Evolutionary conservation across 2,797 vertebrate genomes (phyloP).

Genomic region (Neosalanx taihuensis): DNA sequence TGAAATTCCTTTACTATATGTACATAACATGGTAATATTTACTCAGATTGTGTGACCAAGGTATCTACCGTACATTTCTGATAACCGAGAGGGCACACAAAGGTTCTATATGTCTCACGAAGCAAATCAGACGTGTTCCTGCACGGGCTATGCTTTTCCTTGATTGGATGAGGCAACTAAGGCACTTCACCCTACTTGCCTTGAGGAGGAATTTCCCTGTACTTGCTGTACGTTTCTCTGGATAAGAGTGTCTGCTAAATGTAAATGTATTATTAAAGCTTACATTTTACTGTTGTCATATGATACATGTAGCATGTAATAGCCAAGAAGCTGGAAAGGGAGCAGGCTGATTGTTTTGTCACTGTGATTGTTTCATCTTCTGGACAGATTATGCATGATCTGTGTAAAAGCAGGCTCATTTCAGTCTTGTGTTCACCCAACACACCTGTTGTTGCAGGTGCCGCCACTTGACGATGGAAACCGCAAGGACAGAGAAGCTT

Average conservation of each 20-base stretch:
- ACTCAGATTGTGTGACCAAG: neutral
- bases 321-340: neutral
- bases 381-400: neutral
- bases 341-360: neutral
- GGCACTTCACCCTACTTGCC: neutral
- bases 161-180: neutral
- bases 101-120: neutral
- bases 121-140: neutral
- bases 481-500: slow-evolving; percentile 74
- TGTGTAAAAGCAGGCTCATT: neutral
- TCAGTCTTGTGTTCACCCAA: slow-evolving; percentile 3
- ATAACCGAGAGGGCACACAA: no score
- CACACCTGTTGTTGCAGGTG: slow-evolving; percentile 72
- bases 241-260: no score
- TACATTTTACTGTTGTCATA: neutral
- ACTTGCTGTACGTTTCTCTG: no score
- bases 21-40: neutral
- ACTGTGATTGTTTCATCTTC: no score
- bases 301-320: neutral
- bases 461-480: slow-evolving; percentile 62
- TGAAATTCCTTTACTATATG: neutral
- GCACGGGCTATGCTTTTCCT: neutral
- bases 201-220: no score
- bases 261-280: neutral
- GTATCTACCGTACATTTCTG: neutral